Base-by-base conservation (phyloP, 2,113 vertebrate species). In the Stictonetta naevosa region DNA sequence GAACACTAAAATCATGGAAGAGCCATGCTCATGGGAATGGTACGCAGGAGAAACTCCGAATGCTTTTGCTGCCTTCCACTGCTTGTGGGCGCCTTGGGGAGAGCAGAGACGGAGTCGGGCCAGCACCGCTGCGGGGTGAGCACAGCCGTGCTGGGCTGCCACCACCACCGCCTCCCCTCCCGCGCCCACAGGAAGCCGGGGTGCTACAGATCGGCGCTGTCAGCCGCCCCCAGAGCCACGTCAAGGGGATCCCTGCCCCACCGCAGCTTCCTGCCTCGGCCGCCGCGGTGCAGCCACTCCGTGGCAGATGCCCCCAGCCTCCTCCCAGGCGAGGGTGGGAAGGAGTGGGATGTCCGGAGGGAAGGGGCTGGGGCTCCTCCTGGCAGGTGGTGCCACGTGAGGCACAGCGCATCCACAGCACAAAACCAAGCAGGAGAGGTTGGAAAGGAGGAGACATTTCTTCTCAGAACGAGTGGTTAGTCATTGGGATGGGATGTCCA, bases 371-470 rank as follows among this genome's bases (percentile, higher is more conserved):
- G 25, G 6, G 1, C 6, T n/a, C 13, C 14, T 8, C 13, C 62
- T 34, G 33, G 18, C 29, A 3, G 0, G 0, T 13, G 26, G 1
- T n/a, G 33, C 23, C 6, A 2, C 25, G 2, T 25, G 0, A 44
- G 34, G 25, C 6, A 28, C n/a, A 14, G 16, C 1, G 0, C 48
- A 0, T 6, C 29, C 1, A 0, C 31, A 13, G 52, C 2, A 3
- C 38, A 6, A 55, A 50, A 17, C 25, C 4, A 20, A 74, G 64
- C 79, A 8, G 5, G 60, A 22, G 22, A 6, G 20, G 20, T 48
- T 48, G 20, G 20, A 48, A 22, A 22, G 2, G 46, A 48, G 44
- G 19, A 46, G 46, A 22, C 10, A 5, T 48, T 48, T 48, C 46
- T 48, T 11, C 46, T 48, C 20, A 22, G 46, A 48, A 48, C 9